phyloP scores from a whole-genome alignment of 2,113 vertebrate species.

The Platycercus adscitus region DNA sequence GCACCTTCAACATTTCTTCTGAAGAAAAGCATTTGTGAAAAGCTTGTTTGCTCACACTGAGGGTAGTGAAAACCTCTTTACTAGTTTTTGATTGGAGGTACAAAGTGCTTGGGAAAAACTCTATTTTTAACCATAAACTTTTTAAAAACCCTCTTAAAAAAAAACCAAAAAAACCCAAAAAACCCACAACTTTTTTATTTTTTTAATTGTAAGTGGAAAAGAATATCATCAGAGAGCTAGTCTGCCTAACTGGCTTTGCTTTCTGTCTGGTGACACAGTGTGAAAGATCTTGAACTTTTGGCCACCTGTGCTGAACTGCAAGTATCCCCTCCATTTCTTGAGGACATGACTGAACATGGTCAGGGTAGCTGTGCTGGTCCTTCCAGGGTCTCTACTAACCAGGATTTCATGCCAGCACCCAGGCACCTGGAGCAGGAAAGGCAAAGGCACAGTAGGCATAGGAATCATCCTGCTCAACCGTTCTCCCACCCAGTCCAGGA shows the following conservation, averaged over 20 bases:
- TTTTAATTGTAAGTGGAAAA: background rate
- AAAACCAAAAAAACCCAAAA: too few relatives aligned
- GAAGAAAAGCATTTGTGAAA: background rate
- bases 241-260: background rate
- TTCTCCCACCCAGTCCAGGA: background rate
- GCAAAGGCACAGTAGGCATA: background rate
- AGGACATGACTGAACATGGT: background rate
- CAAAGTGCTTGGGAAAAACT: fast-evolving
- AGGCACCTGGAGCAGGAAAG: background rate
- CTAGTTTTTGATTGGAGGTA: background rate
- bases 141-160: background rate
- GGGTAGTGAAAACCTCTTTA: background rate
- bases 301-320: too few relatives aligned
- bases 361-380: background rate
- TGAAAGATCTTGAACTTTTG: background rate
- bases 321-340: background rate
- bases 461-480: background rate
- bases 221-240: background rate
- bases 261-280: background rate
- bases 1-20: background rate
- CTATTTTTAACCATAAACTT: background rate
- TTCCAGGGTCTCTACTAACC: background rate
- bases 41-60: background rate
- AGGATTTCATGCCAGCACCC: background rate
- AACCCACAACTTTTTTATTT: too few relatives aligned